Conservation (phyloP, 2,888 invertebrate genomes). For the Thereva unica region DNA sequence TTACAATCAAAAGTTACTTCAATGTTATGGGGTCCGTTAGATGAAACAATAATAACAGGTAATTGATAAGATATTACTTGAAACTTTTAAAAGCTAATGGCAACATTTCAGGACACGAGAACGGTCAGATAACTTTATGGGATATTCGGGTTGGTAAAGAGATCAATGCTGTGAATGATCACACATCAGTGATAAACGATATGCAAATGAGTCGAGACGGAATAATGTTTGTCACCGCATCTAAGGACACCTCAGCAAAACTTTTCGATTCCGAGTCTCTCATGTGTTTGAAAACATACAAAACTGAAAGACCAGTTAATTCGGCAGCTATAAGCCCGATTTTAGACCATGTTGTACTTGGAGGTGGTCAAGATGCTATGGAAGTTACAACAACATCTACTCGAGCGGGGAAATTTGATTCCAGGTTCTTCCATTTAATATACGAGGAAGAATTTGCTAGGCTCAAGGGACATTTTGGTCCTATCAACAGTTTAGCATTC, state of each 20-base stretch:
- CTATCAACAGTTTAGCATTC: conserved; percentile 97
- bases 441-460: conserved; percentile 97
- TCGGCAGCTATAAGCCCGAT: conserved; percentile 97
- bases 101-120: conserved; percentile 73
- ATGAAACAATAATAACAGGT: conserved; percentile 85
- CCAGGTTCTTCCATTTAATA: conserved; percentile 89
- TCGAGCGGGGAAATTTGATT: conserved; percentile 95
- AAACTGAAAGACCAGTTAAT: conserved; percentile 97
- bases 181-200: conserved; percentile 88
- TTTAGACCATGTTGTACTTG: conserved; percentile 93
- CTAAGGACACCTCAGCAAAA: conserved; percentile 95
- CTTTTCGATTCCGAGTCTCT: conserved; percentile 89
- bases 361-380: conserved; percentile 99
- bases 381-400: conserved; percentile 95
- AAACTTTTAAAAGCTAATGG: not conserved
- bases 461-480: conserved; percentile 99
- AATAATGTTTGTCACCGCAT: conserved; percentile 96
- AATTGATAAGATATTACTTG: not conserved
- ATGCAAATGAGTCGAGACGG: conserved; percentile 93
- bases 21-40: conserved; percentile 91
- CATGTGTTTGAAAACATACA: conserved; percentile 89
- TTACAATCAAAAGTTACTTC: conserved; percentile 85
- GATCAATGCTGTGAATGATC: conserved; percentile 77
- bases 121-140: conserved; percentile 91
- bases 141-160: conserved; percentile 88